These are phyloP conservation scores for Drosophila paucipuncta DNA, from an alignment of 2,888 invertebrate genomes.

Conservation along the genomic window DNA sequence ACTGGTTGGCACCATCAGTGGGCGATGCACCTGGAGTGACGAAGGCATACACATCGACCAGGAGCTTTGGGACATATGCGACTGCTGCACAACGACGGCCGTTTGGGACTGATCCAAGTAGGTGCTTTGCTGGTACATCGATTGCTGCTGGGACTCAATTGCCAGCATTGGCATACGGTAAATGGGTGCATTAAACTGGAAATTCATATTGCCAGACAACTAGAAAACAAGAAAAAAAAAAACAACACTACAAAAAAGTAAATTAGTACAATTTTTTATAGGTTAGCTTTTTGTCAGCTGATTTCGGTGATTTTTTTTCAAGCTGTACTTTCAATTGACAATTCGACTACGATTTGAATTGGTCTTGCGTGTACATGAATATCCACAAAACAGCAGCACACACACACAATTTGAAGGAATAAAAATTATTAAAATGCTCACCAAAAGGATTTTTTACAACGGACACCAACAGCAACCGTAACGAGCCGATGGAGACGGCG, in stretches of 20 bases:
- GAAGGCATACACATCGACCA: conserved; percentile 50
- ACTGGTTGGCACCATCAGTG: conserved; percentile 10
- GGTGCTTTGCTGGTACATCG: conserved; percentile 66
- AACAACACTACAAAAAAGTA: background rate
- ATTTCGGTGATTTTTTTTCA: background rate
- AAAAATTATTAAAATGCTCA: conserved; percentile 3
- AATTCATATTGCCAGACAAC: conserved; percentile 46
- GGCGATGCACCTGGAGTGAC: conserved; percentile 9
- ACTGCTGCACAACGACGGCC: conserved; percentile 56
- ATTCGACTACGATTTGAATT: background rate
- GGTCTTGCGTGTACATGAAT: background rate
- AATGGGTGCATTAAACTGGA: conserved; percentile 32
- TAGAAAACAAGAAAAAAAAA: background rate
- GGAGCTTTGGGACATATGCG: conserved; percentile 61
- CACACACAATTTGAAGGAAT: background rate
- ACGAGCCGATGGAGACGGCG: conserved; percentile 29
- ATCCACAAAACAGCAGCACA: background rate
- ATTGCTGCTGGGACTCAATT: conserved; percentile 64
- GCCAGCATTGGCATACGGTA: conserved; percentile 51
- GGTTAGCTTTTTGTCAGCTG: conserved; percentile 23
- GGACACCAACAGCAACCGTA: conserved; percentile 14
- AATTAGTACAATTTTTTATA: conserved; percentile 6
- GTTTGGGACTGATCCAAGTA: conserved; percentile 60
- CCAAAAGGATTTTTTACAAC: conserved; percentile 12
- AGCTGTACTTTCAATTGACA: background rate